A percentile compares a stretch with the other conserved stretches of the same genome.
These are phyloP conservation scores for Zele albiditarsus DNA, from an alignment of 2,888 invertebrate species.

Conservation along the genomic window DNA sequence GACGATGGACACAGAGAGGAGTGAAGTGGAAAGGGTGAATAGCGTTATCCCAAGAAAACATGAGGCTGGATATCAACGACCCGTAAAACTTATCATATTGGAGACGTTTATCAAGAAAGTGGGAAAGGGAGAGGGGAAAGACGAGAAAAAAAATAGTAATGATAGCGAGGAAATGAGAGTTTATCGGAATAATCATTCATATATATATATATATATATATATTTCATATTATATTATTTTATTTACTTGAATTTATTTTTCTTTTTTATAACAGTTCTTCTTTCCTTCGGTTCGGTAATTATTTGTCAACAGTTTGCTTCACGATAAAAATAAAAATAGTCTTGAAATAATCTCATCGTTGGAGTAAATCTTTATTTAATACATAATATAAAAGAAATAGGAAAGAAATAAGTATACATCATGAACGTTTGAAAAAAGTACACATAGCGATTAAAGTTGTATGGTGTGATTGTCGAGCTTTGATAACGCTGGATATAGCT, in stretches of 20 bases:
- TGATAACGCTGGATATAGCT: background rate
- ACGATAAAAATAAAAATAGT: background rate
- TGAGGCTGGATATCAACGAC: conserved; percentile 48
- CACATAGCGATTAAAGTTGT: background rate
- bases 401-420: background rate
- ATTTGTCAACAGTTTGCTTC: background rate
- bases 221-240: background rate
- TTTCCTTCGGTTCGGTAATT: background rate
- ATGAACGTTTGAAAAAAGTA: background rate
- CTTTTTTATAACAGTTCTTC: background rate
- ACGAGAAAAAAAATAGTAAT: too few species aligned
- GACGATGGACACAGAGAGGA: background rate
- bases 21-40: background rate
- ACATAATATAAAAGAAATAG: background rate
- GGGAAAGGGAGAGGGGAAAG: too few species aligned
- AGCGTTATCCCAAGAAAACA: conserved; percentile 43
- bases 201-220: too few species aligned
- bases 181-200: background rate
- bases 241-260: background rate
- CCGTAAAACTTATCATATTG: conserved; percentile 43
- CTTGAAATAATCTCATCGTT: background rate
- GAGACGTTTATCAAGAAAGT: conserved; percentile 1
- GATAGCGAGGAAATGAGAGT: background rate
- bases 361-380: too few species aligned
- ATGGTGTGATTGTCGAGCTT: background rate